Evolutionary conservation across 1,140 invertebrate species (phyloP), one percentile per base, ranked within the genome.

Genomic region (Colletes gigas): DNA sequence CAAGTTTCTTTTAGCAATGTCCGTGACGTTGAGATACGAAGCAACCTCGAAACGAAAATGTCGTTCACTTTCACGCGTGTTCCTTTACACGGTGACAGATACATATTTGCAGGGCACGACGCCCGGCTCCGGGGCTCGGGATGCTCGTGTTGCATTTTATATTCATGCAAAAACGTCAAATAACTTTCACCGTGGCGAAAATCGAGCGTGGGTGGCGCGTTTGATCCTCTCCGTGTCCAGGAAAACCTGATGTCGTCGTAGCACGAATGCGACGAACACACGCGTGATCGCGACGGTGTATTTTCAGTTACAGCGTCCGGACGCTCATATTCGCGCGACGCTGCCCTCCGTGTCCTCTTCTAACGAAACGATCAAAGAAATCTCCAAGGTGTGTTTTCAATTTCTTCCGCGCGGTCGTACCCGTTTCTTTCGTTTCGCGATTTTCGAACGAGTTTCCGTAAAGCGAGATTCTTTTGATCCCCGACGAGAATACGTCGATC

Each of bases 141-240:
- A 30, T 47, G 30, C 68, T 30, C 71, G 60, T 74, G 70, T 78
- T 76, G 78, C 72, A 68, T 74, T 78, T 76, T 59, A 81, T 73
- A 84, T 83, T 84, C 84, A 74, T 65, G 65, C 78, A 66, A 74
- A 88, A 82, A 60, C 72, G 85, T 84, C 82, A 82, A 88, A 88
- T 88, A 88, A 88, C 76, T 87, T 73, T 47, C 68, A n/a, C 67
- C 44, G 63, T 17, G 39, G 19, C 50, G 69, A 77, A 83, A 75
- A 68, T 69, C 72, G 50, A 17, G 52, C 54, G 65, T 39, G 57
- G 47, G 19, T 52, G 59, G 62, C 81, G 54, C 85, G 86, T 87
- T 87, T 87, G 85, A 87, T 87, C 85, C 82, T 86, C 75, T 70
- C 19, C n/a, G 65, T 30, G 72, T 52, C 52, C 72, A 50, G 59